Base-by-base conservation (phyloP, 2,888 invertebrate species). In the Mythimna albipuncta region DNA sequence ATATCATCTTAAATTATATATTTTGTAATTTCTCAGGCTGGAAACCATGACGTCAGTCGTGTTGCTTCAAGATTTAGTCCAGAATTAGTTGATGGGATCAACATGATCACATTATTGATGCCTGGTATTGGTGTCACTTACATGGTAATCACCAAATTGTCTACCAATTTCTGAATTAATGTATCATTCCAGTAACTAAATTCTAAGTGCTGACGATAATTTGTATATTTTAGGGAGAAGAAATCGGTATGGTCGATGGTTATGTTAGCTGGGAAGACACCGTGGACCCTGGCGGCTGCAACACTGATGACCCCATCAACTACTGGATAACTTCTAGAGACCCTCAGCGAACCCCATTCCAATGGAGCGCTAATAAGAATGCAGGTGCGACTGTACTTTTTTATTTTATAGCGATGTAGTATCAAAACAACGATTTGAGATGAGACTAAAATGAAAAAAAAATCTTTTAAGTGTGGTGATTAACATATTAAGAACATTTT, bases 41-140 rank as follows among this genome's bases (percentile, higher is more conserved):
- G 98, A 64, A 98, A 98, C 90, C 98, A 98, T 84, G 98, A 98
- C 90, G 97, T 97, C 62, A 96, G 93, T 58, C 97, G 98, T 82
- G 97, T 97, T n/a, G 97, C 97, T 0, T 97, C 97, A 0, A 97
- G 98, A 82, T 97, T 97, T 79, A 98, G 98, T 0, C 94, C 96
- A 6, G 96, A 97, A 70, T 95, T 98, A 84, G 97, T 97, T 0
- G 98, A 99, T 92, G 98, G 97, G 19, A 97, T 99, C 88, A 98
- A 98, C 89, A 98, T 99, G 98, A 91, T 99, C 69, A 95, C 97
- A 26, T 95, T 98, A 89, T 96, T 99, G 26, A 94, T 99, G 69
- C 99, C 99, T 2, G 99, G 99, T 58, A 97, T 98, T 6, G 97
- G 98, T 35, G 97, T 99, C 11, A 98, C 98, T 0, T 99, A 99